Conservation (phyloP, 2,113 vertebrate genomes). For the Sisor rabdophorus region DNA sequence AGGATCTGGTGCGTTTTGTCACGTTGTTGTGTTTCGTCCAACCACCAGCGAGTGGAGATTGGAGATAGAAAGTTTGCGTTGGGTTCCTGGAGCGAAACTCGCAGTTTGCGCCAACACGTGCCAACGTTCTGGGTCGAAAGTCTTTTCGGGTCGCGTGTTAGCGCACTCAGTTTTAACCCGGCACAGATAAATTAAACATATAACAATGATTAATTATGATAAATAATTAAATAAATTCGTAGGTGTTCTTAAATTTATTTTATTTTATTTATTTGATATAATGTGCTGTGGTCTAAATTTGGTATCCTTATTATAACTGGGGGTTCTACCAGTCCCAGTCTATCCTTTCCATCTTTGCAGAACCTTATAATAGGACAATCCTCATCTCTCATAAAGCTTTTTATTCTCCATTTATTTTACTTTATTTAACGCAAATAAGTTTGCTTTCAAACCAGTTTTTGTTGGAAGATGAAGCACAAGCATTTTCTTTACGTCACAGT, state of each 20-base stretch:
- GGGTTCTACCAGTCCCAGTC: too few relatives aligned
- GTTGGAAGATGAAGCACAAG: background rate
- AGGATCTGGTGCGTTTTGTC: slow-evolving; percentile 8
- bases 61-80: slow-evolving; percentile 17
- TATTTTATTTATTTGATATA: background rate
- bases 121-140: background rate
- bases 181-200: background rate
- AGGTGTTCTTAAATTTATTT: too few relatives aligned
- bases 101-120: background rate
- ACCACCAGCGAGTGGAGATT: slow-evolving; percentile 10
- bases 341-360: background rate
- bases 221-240: too few relatives aligned
- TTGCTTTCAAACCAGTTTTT: background rate
- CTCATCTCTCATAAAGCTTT: background rate
- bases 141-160: background rate
- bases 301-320: too few relatives aligned
- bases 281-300: too few relatives aligned
- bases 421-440: too few relatives aligned
- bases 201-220: background rate
- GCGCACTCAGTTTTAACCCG: background rate
- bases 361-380: too few relatives aligned
- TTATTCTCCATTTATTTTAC: background rate
- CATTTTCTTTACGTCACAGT: background rate
- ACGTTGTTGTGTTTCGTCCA: slow-evolving; percentile 17
- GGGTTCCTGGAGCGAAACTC: background rate